Base-by-base conservation (phyloP, 2,113 vertebrate genomes). In the Dunckerocampus dactyliophorus region DNA sequence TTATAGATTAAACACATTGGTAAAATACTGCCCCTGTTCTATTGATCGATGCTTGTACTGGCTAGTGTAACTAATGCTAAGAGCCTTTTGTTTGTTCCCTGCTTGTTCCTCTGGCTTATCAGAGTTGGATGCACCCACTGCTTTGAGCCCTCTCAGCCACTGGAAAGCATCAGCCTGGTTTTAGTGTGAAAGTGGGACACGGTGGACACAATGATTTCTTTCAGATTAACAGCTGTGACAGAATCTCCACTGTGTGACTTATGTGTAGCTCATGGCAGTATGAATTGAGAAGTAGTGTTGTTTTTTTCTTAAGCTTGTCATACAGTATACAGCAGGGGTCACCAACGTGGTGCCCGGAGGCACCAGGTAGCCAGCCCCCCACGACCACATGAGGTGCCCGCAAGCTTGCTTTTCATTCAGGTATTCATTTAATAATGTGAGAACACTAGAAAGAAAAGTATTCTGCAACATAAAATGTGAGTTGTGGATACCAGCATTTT, bases 161-260 rank as follows among this genome's bases (percentile, higher is more conserved):
- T 61, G 53, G 58, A 63, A 70, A 54, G 31, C 65, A 62, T 66
- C 58, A 49, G 51, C 54, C 20, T 62, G 64, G 45, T 76, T 74
- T 76, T 75, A 59, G 39, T 52, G 46, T 64, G 50, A 74, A 82
- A 80, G 60, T 82, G 68, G 76, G 78, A 57, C 74, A 81, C 53
- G 34, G 54, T 62, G 21, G 59, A 71, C 55, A 48, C 54, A 56
- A 47, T 65, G 62, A 17, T 47, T 74, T 69, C 34, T 67, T 49
- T 63, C 22, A 21, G 24, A 46, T 60, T 43, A 66, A 4, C 14
- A 43, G 16, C 67, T 65, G 14, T 54, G 34, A 67, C 24, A 54
- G 49, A 66, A 62, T 51, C 39, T 43, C 47, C 15, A 5, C 4
- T 59, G 42, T 53, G 43, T 51, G 59, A 60, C 47, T 62, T 72